Base-by-base conservation (phyloP, 1,140 invertebrate genomes). In the Stegodyphus mimosarum region DNA sequence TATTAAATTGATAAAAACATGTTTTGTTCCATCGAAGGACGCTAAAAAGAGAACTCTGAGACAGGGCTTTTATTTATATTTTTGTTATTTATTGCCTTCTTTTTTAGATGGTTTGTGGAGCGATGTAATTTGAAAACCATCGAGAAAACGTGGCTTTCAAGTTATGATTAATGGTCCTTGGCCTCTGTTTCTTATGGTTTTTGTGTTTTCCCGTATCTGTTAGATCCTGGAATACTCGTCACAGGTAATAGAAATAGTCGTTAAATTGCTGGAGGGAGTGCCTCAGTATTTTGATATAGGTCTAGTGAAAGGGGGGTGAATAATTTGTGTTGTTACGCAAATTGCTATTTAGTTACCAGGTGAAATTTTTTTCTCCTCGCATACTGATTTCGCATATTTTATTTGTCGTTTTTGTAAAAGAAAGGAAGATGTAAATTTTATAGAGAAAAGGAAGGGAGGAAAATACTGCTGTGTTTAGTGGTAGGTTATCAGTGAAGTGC, bases 1-100 rank as follows among this genome's bases (percentile, higher is more conserved):
- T 52, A 77, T 77, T 77, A 77, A 77, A 77, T 49, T 77, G 75
- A 77, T 77, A 77, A 77, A 77, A 77, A 77, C 60, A 77, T 50
- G 75, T 77, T 77, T 67, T 77, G 48, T 77, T 77, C 64, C 75
- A 60, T 77, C 60, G 75, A 67, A 77, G 75, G 75, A 77, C 60
- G 33, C 17, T 17, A 49, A 66, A 6, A 76, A 77, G 51, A 64
- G 33, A 33, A 33, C 33, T 33, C 33, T 33, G 33, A 3, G 33
- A 33, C 33, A 33, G 33, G 33, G 33, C 33, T 33, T 33, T 33
- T 33, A 33, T 33, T 33, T 33, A 33, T 33, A 33, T 18, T 33
- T 33, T 48, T 33, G 73, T 13, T 33, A 10, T 67, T 67, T 33
- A 33, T 51, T 50, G 48, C 76, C 76, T 11, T 6, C 50, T 55